Evolutionary conservation across 2,797 vertebrate genomes (phyloP).

Genomic region (Dromococcyx pavoninus): DNA sequence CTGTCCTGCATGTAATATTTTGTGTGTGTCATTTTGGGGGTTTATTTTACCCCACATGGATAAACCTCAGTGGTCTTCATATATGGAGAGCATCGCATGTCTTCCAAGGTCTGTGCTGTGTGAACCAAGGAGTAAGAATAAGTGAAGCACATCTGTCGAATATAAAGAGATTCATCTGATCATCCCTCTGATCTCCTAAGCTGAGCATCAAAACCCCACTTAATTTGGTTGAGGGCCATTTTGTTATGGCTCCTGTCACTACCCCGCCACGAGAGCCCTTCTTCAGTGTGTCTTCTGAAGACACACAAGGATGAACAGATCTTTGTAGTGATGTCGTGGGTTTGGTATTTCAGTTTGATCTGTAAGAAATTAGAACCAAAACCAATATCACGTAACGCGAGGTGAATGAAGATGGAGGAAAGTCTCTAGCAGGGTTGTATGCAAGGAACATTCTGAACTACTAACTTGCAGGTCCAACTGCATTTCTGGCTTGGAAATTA

Average conservation of each 20-base stretch:
- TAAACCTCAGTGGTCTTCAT: background rate
- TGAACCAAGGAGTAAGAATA: background rate
- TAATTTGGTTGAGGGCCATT: background rate
- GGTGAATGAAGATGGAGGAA: background rate
- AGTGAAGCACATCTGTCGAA: background rate
- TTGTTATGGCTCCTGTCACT: background rate
- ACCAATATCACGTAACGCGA: background rate
- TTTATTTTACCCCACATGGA: background rate
- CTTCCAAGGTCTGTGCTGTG: background rate
- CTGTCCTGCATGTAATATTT: background rate
- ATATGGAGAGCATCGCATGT: background rate
- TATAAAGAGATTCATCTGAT: background rate
- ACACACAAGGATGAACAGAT: background rate
- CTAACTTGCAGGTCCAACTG: background rate
- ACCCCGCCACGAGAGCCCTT: background rate
- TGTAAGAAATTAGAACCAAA: background rate
- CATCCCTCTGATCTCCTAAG: background rate
- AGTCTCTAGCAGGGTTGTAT: background rate
- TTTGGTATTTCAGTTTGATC: background rate
- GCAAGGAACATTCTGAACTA: background rate
- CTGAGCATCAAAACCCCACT: too few species aligned
- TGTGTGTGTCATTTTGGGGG: background rate
- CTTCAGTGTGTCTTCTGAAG: background rate
- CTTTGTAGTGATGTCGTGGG: background rate
- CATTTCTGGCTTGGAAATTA: background rate